Evolutionary conservation across 2,888 invertebrate species (phyloP), one percentile per base, ranked within the genome.

Genomic region (Amphiduros pacificus): DNA sequence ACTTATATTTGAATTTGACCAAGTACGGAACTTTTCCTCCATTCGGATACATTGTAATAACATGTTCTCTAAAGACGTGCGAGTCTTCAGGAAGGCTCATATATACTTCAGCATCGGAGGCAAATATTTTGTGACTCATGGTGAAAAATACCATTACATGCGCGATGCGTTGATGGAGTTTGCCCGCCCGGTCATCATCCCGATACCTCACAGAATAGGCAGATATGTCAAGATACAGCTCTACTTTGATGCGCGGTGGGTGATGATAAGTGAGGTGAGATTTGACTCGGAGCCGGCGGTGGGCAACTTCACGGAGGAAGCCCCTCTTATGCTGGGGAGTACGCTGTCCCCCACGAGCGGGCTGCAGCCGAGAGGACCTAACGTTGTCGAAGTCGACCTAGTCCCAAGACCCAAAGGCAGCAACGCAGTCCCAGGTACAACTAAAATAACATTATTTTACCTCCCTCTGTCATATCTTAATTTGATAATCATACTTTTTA

Each of bases 181-280:
- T 64, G 89, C 93, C 1, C 86, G 92, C n/a, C 92, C 92, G 84
- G 88, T 94, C 54, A 88, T 89, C 78, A 89, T 95, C 74, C 89
- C 90, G 72, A 86, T 94, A 28, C 91, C 91, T 76, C 89, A 92
- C 76, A 87, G 91, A 51, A 88, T 93, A 55, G 94, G 91, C 28
- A 87, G 88, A 75, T 92, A 89, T 85, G 90, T 94, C 63, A 91
- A 76, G 84, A 91, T 71, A 87, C 72, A 90, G 73, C 86, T 94
- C 56, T 87, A 87, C 70, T 94, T 93, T 80, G 90, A 91, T 2
- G 88, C 91, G n/a, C 86, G 89, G 60, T 94, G 94, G 94, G 89
- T 94, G 71, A 89, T 94, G 84, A 87, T 95, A 76, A 93, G 93
- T 82, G 94, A 95, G 84, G 87, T 94, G 67, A 88, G 90, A 57